phyloP scores from a whole-genome alignment of 2,113 vertebrate species.

The Neolamprologus hecqui region DNA sequence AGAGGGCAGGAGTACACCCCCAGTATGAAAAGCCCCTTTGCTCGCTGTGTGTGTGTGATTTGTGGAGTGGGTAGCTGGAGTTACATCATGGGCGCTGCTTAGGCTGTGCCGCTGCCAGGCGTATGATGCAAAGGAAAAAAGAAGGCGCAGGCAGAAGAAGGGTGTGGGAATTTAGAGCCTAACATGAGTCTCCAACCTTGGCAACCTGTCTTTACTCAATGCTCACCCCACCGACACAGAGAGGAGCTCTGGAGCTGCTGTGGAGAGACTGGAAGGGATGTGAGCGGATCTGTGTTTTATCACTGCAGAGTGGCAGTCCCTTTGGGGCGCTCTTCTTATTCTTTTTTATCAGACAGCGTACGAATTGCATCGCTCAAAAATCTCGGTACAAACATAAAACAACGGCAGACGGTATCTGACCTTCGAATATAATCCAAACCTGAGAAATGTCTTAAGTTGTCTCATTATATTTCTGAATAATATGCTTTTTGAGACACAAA shows the following conservation, averaged over 20 bases:
- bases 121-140: slow-evolving; percentile 59
- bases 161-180: slow-evolving; percentile 54
- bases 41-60: slow-evolving; percentile 42
- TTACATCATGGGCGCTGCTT: slow-evolving; percentile 34
- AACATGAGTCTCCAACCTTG: slow-evolving; percentile 23
- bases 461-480: not conserved
- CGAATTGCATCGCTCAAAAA: not conserved
- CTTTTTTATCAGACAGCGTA: not conserved
- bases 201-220: slow-evolving; percentile 59
- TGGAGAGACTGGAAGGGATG: slow-evolving; percentile 36
- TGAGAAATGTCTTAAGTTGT: not conserved
- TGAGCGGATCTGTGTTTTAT: slow-evolving; percentile 50
- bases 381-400: not conserved
- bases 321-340: not conserved
- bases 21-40: slow-evolving; percentile 37
- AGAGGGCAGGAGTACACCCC: slow-evolving; percentile 22
- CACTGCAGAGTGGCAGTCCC: slow-evolving; percentile 13
- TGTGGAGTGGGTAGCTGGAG: slow-evolving; percentile 37
- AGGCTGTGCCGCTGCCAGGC: slow-evolving; percentile 29
- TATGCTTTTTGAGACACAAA: not conserved
- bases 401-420: not conserved
- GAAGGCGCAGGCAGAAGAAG: not conserved
- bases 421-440: not conserved
- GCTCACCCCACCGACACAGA: slow-evolving; percentile 29
- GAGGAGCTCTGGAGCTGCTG: not conserved